Evolutionary conservation across 2,113 vertebrate species (phyloP).

Genomic region (Axis porcinus): DNA sequence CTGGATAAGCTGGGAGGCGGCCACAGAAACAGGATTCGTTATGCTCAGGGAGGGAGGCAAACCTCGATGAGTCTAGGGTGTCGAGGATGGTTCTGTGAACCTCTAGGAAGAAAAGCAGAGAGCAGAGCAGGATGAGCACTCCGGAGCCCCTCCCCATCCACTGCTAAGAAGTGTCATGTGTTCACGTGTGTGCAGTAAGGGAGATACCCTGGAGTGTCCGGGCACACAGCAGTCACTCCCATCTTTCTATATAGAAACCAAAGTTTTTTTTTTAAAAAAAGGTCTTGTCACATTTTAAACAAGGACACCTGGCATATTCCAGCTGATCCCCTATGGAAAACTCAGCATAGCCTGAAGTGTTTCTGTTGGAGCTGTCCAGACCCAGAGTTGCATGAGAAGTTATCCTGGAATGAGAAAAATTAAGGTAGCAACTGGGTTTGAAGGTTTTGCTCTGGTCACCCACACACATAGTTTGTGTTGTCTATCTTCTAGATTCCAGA

Average conservation of each 20-base stretch:
- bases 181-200: background rate
- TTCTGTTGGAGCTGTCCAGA: background rate
- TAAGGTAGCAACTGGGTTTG: background rate
- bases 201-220: background rate
- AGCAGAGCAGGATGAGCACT: background rate
- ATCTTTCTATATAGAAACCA: background rate
- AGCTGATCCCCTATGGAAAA: background rate
- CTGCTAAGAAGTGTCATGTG: background rate
- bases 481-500: background rate
- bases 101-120: background rate
- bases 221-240: too few relatives aligned
- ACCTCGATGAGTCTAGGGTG: background rate
- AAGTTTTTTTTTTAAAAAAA: background rate
- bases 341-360: background rate
- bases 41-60: background rate
- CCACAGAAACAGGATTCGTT: background rate
- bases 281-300: background rate
- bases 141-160: background rate
- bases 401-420: conserved; percentile 26
- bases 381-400: background rate
- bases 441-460: background rate
- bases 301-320: background rate
- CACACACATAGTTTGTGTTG: background rate
- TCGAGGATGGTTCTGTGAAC: background rate
- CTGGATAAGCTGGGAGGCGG: background rate